phyloP scores from a whole-genome alignment of 1,140 invertebrate species.

The Meteorus sp. region DNA sequence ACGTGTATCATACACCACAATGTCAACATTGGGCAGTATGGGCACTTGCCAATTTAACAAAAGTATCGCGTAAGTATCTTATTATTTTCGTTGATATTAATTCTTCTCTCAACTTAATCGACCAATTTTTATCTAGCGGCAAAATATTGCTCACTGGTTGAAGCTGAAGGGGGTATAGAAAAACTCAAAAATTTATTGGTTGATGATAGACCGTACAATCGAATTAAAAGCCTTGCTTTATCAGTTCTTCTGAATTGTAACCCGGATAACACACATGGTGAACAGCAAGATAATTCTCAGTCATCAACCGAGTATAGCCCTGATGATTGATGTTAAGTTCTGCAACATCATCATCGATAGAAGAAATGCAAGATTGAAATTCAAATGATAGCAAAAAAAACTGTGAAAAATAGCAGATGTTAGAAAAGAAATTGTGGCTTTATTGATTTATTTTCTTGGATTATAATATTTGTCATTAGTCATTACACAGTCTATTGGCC shows the following conservation, averaged over 20 bases:
- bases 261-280: constrained; percentile 29
- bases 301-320: constrained; percentile 31
- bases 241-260: constrained; percentile 70
- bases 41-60: constrained; percentile 95
- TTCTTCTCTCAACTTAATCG: constrained; percentile 7
- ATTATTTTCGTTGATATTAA: too few relatives aligned
- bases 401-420: not conserved
- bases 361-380: constrained; percentile 4
- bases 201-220: constrained; percentile 63
- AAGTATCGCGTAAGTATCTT: constrained; percentile 80
- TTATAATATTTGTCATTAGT: too few relatives aligned
- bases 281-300: constrained; percentile 27
- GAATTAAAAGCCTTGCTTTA: constrained; percentile 69
- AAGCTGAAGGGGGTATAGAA: constrained; percentile 80
- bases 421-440: too few relatives aligned
- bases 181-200: constrained; percentile 71
- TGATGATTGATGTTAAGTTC: constrained; percentile 27
- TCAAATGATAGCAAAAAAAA: not conserved
- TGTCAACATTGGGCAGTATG: constrained; percentile 97
- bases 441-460: not conserved
- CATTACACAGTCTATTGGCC: too few relatives aligned
- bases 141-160: constrained; percentile 88
- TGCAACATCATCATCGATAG: not conserved
- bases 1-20: constrained; percentile 80
- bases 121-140: constrained; percentile 61